Evolutionary conservation across 2,888 invertebrate species (phyloP), one percentile per base, ranked within the genome.

Genomic region (Apoderus coryli): DNA sequence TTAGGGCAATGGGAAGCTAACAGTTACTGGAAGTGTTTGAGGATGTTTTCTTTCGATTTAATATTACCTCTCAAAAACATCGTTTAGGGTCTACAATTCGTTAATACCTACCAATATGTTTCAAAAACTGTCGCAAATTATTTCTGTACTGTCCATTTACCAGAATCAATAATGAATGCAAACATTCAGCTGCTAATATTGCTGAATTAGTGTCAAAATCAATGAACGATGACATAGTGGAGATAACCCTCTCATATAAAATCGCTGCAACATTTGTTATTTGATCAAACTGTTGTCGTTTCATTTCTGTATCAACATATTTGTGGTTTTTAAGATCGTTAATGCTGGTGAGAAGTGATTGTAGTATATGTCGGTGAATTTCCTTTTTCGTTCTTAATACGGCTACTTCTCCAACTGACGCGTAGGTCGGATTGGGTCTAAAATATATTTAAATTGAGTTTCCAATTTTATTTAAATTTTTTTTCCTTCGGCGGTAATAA

Each of bases 311-410:
- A 25, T 56, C 54, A 6, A 50, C 33, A 4, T 44, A 43, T 44
- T 54, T 60, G n/a, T 50, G 40, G 1, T 44, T 39, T 38, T 61
- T 59, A 1, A 64, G 36, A 27, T 41, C 49, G 15, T 57, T 55
- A 4, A 66, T 38, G 11, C 63, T 42, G 37, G 57, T 50, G 10
- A 59, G 41, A 1, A 61, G 59, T 2, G 53, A 53, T 32, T 64
- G 59, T 34, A 73, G 41, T n/a, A 63, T 56, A 52, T 69, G 73
- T 13, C 59, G 57, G 48, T 72, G 71, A 44, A 76, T 63, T 23
- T 69, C 68, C 0, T 59, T 53, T 1, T 66, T 63, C 0, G 58
- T 54, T 38, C 65, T 63, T 7, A 76, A 43, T 10, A 58, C 44
- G 32, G 60, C 63, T 4, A 64, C 59, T 35, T 70, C 64, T 10